phyloP scores from a whole-genome alignment of 2,797 vertebrate genomes.

The Aselliscus stoliczkanus region DNA sequence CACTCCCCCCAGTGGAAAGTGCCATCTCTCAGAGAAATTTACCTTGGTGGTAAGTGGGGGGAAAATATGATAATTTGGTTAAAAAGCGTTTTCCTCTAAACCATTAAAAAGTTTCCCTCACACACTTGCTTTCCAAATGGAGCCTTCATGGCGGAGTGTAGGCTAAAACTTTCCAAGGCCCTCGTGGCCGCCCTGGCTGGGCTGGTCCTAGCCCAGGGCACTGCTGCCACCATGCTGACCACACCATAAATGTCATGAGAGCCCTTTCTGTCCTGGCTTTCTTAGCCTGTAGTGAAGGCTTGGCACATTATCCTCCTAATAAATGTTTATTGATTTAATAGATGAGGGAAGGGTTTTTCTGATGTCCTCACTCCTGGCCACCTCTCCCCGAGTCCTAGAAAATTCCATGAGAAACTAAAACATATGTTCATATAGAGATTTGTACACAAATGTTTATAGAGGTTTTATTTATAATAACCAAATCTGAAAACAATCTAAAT shows the following conservation, averaged over 20 bases:
- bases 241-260: background rate
- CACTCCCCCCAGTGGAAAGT: background rate
- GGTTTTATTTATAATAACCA: background rate
- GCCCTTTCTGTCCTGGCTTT: background rate
- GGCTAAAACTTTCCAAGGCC: background rate
- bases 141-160: background rate
- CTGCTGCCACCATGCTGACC: background rate
- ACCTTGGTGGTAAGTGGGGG: background rate
- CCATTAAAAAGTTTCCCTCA: constrained; percentile 26
- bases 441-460: background rate
- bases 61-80: constrained; percentile 1
- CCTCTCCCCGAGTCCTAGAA: background rate
- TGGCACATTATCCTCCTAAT: background rate
- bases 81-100: background rate
- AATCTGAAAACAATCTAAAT: background rate
- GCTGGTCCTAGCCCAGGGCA: background rate
- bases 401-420: constrained; percentile 26
- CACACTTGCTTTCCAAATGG: background rate
- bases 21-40: background rate
- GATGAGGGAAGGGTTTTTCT: background rate
- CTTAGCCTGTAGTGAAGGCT: background rate
- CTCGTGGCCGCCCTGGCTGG: background rate
- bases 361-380: background rate
- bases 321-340: background rate
- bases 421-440: background rate